Conservation (phyloP, 2,113 vertebrate genomes). For the Solea senegalensis region DNA sequence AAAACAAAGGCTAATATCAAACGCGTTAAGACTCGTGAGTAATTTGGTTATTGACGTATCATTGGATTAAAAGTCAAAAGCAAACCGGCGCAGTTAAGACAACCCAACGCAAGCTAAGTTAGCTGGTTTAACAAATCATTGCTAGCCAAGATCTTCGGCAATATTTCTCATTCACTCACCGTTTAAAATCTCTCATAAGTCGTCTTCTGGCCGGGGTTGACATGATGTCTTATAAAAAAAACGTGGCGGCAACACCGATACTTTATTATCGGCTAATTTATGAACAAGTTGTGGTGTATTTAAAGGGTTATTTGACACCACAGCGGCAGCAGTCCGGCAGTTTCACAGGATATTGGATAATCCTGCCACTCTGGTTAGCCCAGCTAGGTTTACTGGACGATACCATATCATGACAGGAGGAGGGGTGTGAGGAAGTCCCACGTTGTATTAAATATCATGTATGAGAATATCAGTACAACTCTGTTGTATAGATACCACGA, state of each 20-base stretch:
- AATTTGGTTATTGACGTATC: no score
- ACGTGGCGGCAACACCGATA: neutral
- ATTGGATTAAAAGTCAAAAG: no score
- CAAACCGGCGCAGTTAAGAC: neutral
- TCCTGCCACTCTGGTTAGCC: conserved; percentile 27
- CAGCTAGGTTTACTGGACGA: conserved; percentile 51
- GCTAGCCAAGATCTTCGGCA: conserved; percentile 22
- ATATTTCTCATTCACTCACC: conserved; percentile 79
- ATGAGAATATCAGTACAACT: accelerated
- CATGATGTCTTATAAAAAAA: conserved; percentile 74
- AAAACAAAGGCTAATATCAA: no score
- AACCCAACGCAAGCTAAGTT: conserved; percentile 45
- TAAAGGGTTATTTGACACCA: conserved; percentile 21
- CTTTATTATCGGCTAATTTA: conserved; percentile 3
- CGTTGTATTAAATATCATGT: neutral
- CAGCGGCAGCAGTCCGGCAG: neutral
- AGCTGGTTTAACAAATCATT: conserved; percentile 57
- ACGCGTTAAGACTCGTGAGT: accelerated
- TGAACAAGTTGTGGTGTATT: neutral
- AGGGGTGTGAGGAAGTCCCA: accelerated
- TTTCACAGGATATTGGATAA: conserved; percentile 39
- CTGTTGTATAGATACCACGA: accelerated
- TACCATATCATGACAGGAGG: conserved; percentile 38
- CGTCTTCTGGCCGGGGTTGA: conserved; percentile 94
- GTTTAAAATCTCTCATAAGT: conserved; percentile 97